Base-by-base conservation (phyloP, 2,888 invertebrate genomes). In the Cheilosia variabilis region DNA sequence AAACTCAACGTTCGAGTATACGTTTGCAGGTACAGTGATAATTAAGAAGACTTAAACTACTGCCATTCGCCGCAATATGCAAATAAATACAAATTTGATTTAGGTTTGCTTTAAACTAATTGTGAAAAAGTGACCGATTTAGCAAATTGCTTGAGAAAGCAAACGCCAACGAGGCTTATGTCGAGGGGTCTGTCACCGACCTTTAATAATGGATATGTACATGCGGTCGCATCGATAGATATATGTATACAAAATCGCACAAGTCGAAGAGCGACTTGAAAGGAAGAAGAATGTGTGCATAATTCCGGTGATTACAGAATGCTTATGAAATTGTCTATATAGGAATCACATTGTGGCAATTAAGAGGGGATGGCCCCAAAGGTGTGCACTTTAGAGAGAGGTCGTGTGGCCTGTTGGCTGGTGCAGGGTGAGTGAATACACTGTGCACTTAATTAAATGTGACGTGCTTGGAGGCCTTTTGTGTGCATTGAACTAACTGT, bases 231-330 rank as follows among this genome's bases (percentile, higher is more conserved):
- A 37, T 13, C 37, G 37, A 37, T 37, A 13, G 13, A 13, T 37
- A 9, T 2, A 9, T 31, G 2, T 31, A 9, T 31, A 31, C 27
- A 6, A 6, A 2, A 13, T 37, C 13, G 37, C 13, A 13, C 37
- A 37, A 37, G 34, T 34, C 34, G 34, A 24, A 37, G 55, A 65
- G 31, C 60, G 45, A 41, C 37, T 37, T 41, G 31, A 17, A 31
- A 57, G 43, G 19, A 37, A 69, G 37, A 27, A 57, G 37, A 69
- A 76, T 53, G 75, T 69, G 69, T 69, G 58, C 52, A 52, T 76
- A 69, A 81, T 81, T 69, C 63, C 27, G 58, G 27, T 58, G 63
- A 81, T 81, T 81, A 81, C 63, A 63, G 24, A 47, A 75, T 73
- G 68, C 41, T 69, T 66, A 78, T 78, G 71, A 65, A 75, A 57